These are phyloP conservation scores for Sycophila sp. DNA, from an alignment of 1,140 invertebrate species.

Conservation along the genomic window DNA sequence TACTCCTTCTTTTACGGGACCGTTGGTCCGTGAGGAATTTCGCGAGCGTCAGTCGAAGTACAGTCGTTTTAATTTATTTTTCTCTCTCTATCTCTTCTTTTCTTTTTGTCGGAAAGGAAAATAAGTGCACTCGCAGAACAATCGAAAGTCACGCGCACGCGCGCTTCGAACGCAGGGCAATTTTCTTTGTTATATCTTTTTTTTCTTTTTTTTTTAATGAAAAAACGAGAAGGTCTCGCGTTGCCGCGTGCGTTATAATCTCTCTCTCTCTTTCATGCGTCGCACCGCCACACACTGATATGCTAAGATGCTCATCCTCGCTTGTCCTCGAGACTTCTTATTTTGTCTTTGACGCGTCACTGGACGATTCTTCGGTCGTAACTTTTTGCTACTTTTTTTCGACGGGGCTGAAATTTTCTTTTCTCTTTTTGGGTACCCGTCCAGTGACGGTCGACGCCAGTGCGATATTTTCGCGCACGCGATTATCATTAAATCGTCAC, in stretches of 20 bases:
- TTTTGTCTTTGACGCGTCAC: background rate
- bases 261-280: conserved; percentile 53
- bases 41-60: too few species aligned
- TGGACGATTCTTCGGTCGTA: background rate
- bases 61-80: too few species aligned
- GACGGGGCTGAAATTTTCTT: too few species aligned
- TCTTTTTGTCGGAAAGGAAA: too few species aligned
- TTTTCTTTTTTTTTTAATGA: background rate
- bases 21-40: too few species aligned
- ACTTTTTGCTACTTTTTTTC: too few species aligned
- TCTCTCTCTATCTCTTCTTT: too few species aligned
- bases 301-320: conserved; percentile 59
- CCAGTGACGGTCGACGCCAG: background rate
- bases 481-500: background rate
- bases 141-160: too few species aligned
- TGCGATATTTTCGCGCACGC: background rate
- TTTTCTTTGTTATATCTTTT: background rate
- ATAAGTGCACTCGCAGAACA: too few species aligned
- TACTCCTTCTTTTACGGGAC: too few species aligned
- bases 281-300: conserved; percentile 60
- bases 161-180: too few species aligned
- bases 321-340: conserved; percentile 37
- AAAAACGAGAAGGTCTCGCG: conserved; percentile 37
- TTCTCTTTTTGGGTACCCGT: background rate
- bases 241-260: conserved; percentile 54